These are phyloP conservation scores for Guaruba guarouba DNA, from an alignment of 2,113 vertebrate species.

Conservation along the genomic window DNA sequence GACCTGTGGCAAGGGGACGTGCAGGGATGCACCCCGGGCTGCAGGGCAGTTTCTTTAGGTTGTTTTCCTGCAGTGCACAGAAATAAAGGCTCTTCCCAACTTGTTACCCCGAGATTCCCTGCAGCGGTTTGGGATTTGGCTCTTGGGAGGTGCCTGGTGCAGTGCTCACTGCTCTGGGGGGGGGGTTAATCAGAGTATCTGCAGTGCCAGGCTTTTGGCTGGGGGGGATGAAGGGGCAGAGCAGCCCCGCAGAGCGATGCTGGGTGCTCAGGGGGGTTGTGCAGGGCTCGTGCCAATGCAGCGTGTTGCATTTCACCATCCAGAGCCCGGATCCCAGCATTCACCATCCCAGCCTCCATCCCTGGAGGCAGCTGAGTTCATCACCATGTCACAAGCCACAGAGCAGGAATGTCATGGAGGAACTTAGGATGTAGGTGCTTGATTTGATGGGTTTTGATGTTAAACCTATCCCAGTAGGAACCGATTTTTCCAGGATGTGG, in stretches of 20 bases:
- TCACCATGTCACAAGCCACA: accelerated
- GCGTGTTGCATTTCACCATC: accelerated
- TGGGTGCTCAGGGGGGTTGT: not conserved
- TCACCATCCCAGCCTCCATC: not conserved
- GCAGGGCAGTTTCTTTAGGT: not conserved
- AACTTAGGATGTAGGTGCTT: not conserved
- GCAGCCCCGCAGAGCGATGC: accelerated
- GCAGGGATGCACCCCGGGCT: not conserved
- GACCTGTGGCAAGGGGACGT: accelerated
- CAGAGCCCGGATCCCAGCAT: not conserved
- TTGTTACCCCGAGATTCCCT: not conserved
- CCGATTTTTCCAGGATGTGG: not conserved
- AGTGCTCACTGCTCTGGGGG: not conserved
- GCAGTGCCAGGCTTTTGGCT: not conserved
- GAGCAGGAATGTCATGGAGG: not conserved
- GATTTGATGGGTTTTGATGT: accelerated
- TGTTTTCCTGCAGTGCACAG: not conserved
- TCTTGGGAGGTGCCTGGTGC: accelerated
- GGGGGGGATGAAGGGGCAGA: not conserved
- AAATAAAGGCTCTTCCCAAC: not conserved
- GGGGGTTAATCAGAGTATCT: not conserved
- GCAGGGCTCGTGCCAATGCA: not conserved
- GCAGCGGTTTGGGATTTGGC: not conserved
- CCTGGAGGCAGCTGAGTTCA: not conserved
- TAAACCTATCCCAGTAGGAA: not conserved